These are phyloP conservation scores for Hylaeus volcanicus DNA, from an alignment of 1,140 invertebrate genomes.

Conservation along the genomic window DNA sequence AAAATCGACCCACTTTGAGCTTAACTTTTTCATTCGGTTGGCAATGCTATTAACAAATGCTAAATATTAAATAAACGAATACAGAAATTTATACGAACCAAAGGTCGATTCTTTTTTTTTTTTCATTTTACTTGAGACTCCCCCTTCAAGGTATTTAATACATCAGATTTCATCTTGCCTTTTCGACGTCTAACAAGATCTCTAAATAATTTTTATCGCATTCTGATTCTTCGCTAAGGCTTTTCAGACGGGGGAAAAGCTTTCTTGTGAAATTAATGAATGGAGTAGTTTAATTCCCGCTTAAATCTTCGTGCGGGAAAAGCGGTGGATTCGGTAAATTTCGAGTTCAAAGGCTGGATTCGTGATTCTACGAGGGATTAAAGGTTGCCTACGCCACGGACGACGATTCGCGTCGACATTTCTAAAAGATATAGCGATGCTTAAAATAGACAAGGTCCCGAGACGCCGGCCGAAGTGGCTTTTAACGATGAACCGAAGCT, in stretches of 20 bases:
- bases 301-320: background rate
- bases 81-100: no score
- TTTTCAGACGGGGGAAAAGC: background rate
- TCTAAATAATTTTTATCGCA: background rate
- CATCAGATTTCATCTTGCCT: no score
- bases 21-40: no score
- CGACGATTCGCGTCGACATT: slow-evolving; percentile 45
- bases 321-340: slow-evolving; percentile 12
- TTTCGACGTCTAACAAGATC: no score
- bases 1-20: no score
- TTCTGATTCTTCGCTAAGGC: background rate
- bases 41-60: no score
- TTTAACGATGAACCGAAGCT: slow-evolving; percentile 29
- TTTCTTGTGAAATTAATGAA: slow-evolving; percentile 7
- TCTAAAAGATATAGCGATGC: slow-evolving; percentile 43
- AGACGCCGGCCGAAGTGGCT: slow-evolving; percentile 24
- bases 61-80: no score
- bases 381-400: slow-evolving; percentile 24
- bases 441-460: slow-evolving; percentile 47
- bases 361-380: slow-evolving; percentile 30
- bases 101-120: no score
- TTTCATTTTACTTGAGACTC: no score
- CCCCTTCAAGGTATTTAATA: no score
- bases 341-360: slow-evolving; percentile 48
- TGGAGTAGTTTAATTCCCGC: slow-evolving; percentile 34